These are phyloP conservation scores for Aphis gossypii DNA, from an alignment of 1,140 invertebrate species.

Conservation along the genomic window DNA sequence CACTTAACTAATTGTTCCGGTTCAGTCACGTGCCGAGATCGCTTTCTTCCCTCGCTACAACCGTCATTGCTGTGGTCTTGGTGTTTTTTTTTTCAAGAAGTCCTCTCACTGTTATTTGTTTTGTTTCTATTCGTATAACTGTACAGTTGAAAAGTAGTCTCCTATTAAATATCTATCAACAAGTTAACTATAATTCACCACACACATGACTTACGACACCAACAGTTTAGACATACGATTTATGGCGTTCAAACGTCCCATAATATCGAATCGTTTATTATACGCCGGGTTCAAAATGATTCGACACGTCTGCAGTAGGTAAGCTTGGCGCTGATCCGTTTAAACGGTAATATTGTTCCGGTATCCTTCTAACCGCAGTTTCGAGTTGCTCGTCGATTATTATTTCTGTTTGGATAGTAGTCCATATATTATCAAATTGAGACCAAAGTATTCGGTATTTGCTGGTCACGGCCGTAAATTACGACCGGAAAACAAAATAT, in stretches of 20 bases:
- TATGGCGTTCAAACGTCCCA: background rate
- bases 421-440: background rate
- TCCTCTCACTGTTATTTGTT: background rate
- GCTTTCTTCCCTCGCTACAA: constrained; percentile 16
- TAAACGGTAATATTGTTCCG: background rate
- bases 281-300: background rate
- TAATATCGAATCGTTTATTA: background rate
- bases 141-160: background rate
- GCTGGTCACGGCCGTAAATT: constrained; percentile 36
- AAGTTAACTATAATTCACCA: background rate
- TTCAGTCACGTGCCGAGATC: constrained; percentile 34
- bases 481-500: constrained; percentile 2
- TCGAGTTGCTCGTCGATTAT: background rate
- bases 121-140: background rate
- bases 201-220: background rate
- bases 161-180: background rate
- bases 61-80: constrained; percentile 24
- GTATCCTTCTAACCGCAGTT: background rate
- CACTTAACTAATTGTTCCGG: constrained; percentile 21
- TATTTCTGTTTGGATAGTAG: background rate
- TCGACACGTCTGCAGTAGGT: background rate
- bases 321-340: background rate
- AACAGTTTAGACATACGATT: background rate
- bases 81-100: constrained; percentile 25
- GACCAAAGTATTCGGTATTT: background rate